Evolutionary conservation across 2,113 vertebrate genomes (phyloP).

Genomic region (Laterallus jamaicensis): DNA sequence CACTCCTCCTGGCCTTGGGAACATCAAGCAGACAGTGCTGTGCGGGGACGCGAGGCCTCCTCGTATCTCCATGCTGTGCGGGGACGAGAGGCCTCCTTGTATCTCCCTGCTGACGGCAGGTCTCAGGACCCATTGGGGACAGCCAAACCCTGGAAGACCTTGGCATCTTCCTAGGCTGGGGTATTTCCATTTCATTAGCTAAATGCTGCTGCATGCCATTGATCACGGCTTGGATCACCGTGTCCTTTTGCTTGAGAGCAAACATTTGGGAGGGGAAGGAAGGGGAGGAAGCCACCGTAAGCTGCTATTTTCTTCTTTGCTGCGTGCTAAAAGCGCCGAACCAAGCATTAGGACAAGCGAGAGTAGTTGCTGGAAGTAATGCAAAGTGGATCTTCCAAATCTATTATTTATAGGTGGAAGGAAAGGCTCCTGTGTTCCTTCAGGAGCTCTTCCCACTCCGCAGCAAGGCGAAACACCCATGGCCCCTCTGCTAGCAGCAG

Average conservation of each 20-base stretch:
- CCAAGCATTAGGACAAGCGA: background rate
- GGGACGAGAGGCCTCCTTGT: too few species aligned
- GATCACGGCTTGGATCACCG: background rate
- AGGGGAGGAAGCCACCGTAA: background rate
- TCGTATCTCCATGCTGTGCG: too few species aligned
- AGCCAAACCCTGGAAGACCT: background rate
- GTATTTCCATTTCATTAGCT: background rate
- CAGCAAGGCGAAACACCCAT: rapidly evolving
- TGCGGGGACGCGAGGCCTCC: background rate
- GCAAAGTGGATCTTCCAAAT: constrained; percentile 8
- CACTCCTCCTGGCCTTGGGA: background rate
- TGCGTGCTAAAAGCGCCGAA: background rate
- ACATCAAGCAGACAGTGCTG: rapidly evolving
- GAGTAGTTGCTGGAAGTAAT: constrained; percentile 13
- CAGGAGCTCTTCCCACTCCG: background rate
- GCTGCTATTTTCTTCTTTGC: background rate
- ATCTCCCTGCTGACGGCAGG: too few species aligned
- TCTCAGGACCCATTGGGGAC: background rate
- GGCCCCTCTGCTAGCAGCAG: background rate
- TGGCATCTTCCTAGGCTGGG: background rate
- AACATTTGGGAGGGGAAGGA: background rate
- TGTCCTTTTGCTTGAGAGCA: background rate
- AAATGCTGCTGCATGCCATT: background rate
- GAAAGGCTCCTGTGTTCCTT: background rate
- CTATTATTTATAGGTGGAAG: constrained; percentile 44